Conservation (phyloP, 2,113 vertebrate genomes). For the Saccopteryx bilineata region DNA sequence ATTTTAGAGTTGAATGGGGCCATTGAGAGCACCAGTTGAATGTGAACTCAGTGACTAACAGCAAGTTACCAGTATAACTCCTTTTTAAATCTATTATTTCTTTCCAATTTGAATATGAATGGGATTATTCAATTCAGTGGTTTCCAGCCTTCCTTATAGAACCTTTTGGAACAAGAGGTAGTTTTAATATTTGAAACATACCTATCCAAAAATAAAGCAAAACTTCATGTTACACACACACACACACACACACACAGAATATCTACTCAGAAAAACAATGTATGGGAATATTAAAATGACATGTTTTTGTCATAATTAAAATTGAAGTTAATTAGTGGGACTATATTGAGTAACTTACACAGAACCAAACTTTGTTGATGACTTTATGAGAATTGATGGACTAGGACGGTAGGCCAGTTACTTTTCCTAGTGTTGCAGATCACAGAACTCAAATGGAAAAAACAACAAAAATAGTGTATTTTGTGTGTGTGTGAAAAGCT, state of each 20-base stretch:
- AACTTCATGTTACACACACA: neutral
- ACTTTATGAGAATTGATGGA: neutral
- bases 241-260: neutral
- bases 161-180: neutral
- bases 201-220: neutral
- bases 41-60: neutral
- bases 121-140: neutral
- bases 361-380: neutral
- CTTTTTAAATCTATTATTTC: neutral
- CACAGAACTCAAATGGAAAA: neutral
- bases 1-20: neutral
- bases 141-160: neutral
- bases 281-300: neutral
- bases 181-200: conserved; percentile 2
- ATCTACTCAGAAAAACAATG: neutral
- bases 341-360: neutral
- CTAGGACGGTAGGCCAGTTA: neutral
- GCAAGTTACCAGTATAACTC: neutral
- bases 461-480: neutral
- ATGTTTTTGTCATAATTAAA: neutral
- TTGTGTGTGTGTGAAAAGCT: neutral
- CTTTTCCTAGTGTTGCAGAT: neutral
- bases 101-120: neutral
- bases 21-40: neutral
- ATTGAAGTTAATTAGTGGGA: neutral